Base-by-base conservation (phyloP, 2,888 invertebrate species). In the Horisme vitalbata region DNA sequence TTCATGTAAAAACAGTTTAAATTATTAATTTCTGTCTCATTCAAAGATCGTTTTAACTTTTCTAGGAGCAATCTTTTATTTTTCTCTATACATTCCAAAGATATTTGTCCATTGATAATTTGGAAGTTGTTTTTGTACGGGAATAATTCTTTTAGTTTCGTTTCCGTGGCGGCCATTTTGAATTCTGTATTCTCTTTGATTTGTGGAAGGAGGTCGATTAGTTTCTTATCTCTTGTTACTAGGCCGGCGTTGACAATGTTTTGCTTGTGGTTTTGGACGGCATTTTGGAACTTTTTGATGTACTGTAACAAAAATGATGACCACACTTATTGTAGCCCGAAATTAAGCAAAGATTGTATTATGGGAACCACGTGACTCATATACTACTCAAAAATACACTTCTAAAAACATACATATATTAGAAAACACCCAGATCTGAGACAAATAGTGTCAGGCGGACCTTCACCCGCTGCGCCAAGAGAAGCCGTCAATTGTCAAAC, bases 1-100 rank as follows among this genome's bases (percentile, higher is more conserved):
- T 70, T 70, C 90, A 90, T 89, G n/a, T 87, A 84, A 57, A 89
- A 90, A 45, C 89, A 89, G 12, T 79, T 78, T 15, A 85, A 38
- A 8, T 78, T 79, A 41, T 72, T 73, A 11, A 82, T 57, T 27
- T 83, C 76, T 0, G 77, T 78, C 1, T 49, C 31, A 0, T 68
- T 24, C 28, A 83, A 31, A 0, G 55, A 55, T 1, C 60, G 54
- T 50, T 80, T 86, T 1, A 87, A 47, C 34, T 70, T 61, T 0
- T 55, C 48, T 18, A 90, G 46, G 1, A 90, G 50, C 1, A 64
- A 36, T 12, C 89, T 52, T 57, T 90, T 90, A 10, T 81, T 89
- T 14, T 41, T 73, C 50, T 90, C 90, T 31, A 90, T 77, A 30
- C 75, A 76, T 41, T 82, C 80, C 1, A 90, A 31, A 1, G 69